Base-by-base conservation (phyloP, 2,888 invertebrate species). In the Phragmatobia fuliginosa region DNA sequence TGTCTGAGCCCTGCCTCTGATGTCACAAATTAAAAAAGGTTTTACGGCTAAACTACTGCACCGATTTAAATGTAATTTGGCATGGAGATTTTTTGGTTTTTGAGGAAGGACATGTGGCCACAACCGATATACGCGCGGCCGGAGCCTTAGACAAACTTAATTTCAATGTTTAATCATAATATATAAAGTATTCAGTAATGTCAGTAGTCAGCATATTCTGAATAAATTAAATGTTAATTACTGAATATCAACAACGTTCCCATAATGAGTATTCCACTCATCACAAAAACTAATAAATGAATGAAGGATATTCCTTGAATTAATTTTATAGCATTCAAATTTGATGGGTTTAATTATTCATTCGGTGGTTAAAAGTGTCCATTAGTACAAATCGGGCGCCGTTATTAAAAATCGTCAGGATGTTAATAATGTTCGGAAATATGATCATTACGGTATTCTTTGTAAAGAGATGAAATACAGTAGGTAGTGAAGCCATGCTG, bases 261-360 rank as follows among this genome's bases (percentile, higher is more conserved):
- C 82, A 76, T 79, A 78, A 79, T 73, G 80, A 78, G 72, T 73
- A 82, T 83, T n/a, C n/a, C n/a, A n/a, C n/a, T n/a, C n/a, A 85
- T 81, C 81, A 73, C 72, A 75, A 70, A 81, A 84, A 83, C 85
- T 82, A 84, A 87, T 85, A 84, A 85, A 83, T 75, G 79, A 56
- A 59, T 67, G 67, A 73, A 76, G 75, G 74, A 77, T 79, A 77
- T 78, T 70, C 73, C 68, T 76, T 72, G 86, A 89, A 90, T 90
- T 89, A 89, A 90, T 91, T 90, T 88, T 87, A 89, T 90, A 88
- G 87, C 84, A 90, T 90, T 91, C 88, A 88, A 90, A 91, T 90
- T 89, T 88, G 82, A 85, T 83, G 81, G 85, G 79, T 82, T 84
- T 91, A 90, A 92, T 91, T 92, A 92, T 92, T 92, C 90, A 92